Evolutionary conservation across 2,797 vertebrate species (phyloP), one percentile per base, ranked within the genome.

Genomic region (Chiroxiphia lanceolata): DNA sequence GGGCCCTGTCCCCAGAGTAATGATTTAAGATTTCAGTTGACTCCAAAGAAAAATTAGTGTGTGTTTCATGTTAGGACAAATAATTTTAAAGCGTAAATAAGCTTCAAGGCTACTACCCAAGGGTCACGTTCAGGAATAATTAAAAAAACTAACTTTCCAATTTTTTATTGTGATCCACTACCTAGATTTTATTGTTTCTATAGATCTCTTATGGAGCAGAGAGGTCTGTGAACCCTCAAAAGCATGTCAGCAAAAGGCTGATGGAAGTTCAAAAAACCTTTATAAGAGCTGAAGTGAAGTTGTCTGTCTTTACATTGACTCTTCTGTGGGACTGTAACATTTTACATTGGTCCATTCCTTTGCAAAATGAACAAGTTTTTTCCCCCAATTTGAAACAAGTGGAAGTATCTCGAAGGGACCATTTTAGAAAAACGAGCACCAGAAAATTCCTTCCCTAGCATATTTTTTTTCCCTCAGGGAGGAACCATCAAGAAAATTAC

Each of bases 231-330:
- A 74, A 36, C 11, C 34, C 19, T 54, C 29, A 64, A 82, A 76
- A 69, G 21, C 19, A 14, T 59, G 69, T 21, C 21, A 38, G 17
- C 26, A 71, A 69, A 89, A 65, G 42, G 23, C 47, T 93, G 18
- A n/a, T 6, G 0, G 0, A 44, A 74, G 19, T 27, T 87, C 9
- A 50, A 48, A 59, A 34, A 31, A 15, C 9, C 2, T 57, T 54
- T 57, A 29, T 14, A 57, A 29, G 2, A 65, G n/a, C 44, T 80
- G 31, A 71, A 61, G 14, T 31, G 69, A 69, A 81, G 63, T 26
- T 6, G 9, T 2, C 34, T 80, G 10, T 63, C 44, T 86, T 51
- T 29, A 33, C 20, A 10, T 21, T 50, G 18, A 36, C 17, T 31
- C 10, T 92, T 15, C n/a, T 68, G 5, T 51, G 20, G 5, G 7